A percentile compares a stretch with the other conserved stretches of the same genome.
Conservation (phyloP, 2,113 vertebrate genomes). For the Osmerus mordax region DNA sequence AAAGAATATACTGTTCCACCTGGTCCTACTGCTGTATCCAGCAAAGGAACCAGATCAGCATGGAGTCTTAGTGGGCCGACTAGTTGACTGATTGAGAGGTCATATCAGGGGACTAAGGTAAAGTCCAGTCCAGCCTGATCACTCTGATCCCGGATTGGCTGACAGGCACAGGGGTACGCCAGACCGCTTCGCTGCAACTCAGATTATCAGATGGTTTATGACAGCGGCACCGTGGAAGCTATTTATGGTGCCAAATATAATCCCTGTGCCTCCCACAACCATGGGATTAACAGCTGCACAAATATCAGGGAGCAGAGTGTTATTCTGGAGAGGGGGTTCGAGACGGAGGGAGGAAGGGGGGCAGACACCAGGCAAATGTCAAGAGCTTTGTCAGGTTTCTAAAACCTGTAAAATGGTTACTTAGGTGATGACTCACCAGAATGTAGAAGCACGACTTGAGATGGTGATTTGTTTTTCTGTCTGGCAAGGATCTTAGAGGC, state of each 20-base stretch:
- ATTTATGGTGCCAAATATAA: slow-evolving; percentile 7
- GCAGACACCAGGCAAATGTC: slow-evolving; percentile 2
- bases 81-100: background rate
- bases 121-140: background rate
- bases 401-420: slow-evolving; percentile 19
- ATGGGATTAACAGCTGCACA: slow-evolving; percentile 7
- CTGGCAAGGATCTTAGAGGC: no score
- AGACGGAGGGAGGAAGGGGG: background rate
- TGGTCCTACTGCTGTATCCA: no score
- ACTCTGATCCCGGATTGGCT: background rate
- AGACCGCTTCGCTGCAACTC: background rate
- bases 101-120: background rate
- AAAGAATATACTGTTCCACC: no score
- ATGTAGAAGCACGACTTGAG: background rate
- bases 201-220: slow-evolving; percentile 7
- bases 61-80: no score
- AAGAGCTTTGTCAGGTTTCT: slow-evolving; percentile 4
- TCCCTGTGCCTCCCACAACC: background rate
- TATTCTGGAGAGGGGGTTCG: background rate
- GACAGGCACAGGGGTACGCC: background rate
- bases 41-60: no score
- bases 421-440: slow-evolving; percentile 18
- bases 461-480: background rate
- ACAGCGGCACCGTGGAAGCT: background rate
- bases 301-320: background rate